Conservation (phyloP, 2,888 invertebrate genomes). For the Eupeodes latifasciatus region DNA sequence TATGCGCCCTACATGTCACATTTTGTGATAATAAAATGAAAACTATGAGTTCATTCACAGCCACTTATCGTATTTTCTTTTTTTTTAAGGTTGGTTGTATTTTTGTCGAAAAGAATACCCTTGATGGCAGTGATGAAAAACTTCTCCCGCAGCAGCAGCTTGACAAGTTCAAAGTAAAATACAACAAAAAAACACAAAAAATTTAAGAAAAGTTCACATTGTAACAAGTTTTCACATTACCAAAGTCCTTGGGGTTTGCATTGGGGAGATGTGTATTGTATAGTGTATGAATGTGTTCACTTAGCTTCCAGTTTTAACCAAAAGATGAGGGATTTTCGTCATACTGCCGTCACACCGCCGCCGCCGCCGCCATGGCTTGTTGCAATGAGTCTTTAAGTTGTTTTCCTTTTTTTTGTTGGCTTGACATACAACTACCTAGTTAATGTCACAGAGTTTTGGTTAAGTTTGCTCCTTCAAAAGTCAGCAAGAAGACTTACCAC, state of each 20-base stretch:
- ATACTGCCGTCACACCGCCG: not conserved
- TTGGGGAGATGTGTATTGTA: constrained; percentile 13
- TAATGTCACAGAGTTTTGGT: constrained; percentile 6
- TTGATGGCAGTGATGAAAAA: constrained; percentile 24
- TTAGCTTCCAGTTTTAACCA: not conserved
- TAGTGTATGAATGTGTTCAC: not conserved
- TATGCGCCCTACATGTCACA: constrained; percentile 33
- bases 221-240: constrained; percentile 43
- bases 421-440: constrained; percentile 9
- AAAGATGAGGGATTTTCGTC: constrained; percentile 26
- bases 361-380: not conserved
- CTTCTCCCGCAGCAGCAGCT: constrained; percentile 32
- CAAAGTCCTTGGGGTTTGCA: constrained; percentile 38
- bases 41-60: constrained; percentile 50
- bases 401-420: not conserved
- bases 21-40: constrained; percentile 46
- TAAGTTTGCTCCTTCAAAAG: not conserved
- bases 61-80: constrained; percentile 34
- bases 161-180: not conserved
- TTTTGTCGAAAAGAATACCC: constrained; percentile 2
- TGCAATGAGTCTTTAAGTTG: not conserved
- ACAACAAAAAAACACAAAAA: not conserved
- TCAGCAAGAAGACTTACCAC: not conserved
- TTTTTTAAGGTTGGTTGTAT: not conserved
- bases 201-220: constrained; percentile 26